A percentile compares a stretch with the other conserved stretches of the same genome.
Conservation (phyloP, 2,113 vertebrate genomes). For the Oceanodroma tethys region DNA sequence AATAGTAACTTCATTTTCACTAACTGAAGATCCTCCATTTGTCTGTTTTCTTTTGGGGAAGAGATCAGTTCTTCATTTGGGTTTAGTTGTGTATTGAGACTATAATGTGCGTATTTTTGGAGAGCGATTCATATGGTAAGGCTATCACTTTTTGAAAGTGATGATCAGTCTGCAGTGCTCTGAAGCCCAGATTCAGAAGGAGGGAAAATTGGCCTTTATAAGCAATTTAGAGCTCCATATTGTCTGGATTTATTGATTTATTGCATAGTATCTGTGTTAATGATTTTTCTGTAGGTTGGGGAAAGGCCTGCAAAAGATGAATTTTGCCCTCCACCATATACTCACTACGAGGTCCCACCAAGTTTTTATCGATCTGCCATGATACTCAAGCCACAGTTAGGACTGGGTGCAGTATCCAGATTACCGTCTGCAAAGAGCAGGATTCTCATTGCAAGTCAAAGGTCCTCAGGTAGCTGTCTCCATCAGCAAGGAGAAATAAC, state of each 20-base stretch:
- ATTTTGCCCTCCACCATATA: constrained; percentile 70
- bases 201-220: not conserved
- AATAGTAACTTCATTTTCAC: not conserved
- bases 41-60: not conserved
- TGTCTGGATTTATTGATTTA: not conserved
- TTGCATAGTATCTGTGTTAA: not conserved
- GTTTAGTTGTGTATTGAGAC: not conserved
- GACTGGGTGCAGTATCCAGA: constrained; percentile 86
- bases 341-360: constrained; percentile 76
- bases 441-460: constrained; percentile 82
- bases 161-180: not conserved
- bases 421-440: constrained; percentile 85
- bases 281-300: constrained; percentile 64
- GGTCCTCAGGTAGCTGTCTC: constrained; percentile 73
- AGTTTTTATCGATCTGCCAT: constrained; percentile 85
- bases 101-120: not conserved
- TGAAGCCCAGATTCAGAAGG: not conserved
- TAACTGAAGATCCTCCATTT: not conserved
- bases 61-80: not conserved
- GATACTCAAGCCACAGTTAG: constrained; percentile 88
- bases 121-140: not conserved
- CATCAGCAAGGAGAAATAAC: constrained; percentile 81
- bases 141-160: not conserved
- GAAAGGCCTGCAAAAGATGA: constrained; percentile 77
- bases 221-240: not conserved